Base-by-base conservation (phyloP, 2,113 vertebrate genomes). In the Rhinichthys klamathensis region DNA sequence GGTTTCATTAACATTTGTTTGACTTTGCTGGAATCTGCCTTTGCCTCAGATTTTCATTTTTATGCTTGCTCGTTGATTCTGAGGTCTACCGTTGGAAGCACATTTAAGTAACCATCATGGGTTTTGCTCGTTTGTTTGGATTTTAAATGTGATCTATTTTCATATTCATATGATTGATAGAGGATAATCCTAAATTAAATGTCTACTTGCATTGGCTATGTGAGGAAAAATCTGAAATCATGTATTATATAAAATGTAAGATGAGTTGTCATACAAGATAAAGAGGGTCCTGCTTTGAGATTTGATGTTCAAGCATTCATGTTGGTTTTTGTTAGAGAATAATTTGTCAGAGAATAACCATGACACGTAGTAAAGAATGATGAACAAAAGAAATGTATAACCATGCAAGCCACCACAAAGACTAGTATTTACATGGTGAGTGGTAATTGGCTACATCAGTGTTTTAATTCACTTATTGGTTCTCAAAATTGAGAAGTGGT, bases 1-100 rank as follows among this genome's bases (percentile, higher is more conserved):
- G 54, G 12, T 61, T 79, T 79, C 76, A 79, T 78, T 78, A 58
- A 23, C 51, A 78, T 35, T 78, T 78, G 75, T 23, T 78, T 78
- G 51, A 78, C 75, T 77, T 77, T 58, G 27, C 18, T 35, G 30
- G 30, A 35, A 77, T 35, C 18, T 38, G 10, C 30, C 10, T n/a
- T 18, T 58, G 30, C 18, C 18, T 78, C 21, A 23, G 38, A 35
- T 58, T 38, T 56, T 78, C 30, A 78, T 56, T 58, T 78, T 35
- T 38, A 38, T 78, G 30, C 75, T 56, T 58, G n/a, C n/a, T n/a
- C n/a, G 30, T n/a, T 2, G 32, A 16, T 79, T 60, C 32, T 41
- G 54, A 61, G 76, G 76, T 79, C 56, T 79, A 9, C 56, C 38
- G 6, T 41, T 79, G 76, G 32, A 61, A 60, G 23, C 30, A 60